phyloP scores from a whole-genome alignment of 2,113 vertebrate species.

The Ceyx cyanopectus region DNA sequence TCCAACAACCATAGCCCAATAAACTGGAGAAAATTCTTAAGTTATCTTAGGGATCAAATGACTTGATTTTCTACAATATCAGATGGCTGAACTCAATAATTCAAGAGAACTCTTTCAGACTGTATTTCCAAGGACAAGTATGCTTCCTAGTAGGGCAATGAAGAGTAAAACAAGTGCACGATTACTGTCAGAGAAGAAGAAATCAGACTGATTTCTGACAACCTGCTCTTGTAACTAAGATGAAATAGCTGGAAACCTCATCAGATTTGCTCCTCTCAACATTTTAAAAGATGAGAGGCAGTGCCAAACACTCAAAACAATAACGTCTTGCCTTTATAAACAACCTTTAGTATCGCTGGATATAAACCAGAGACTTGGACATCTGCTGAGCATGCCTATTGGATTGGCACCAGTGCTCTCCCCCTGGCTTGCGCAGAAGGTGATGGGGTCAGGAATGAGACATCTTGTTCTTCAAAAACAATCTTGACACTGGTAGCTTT shows the following conservation, averaged over 20 bases:
- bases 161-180: constrained; percentile 47
- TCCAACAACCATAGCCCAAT: not conserved
- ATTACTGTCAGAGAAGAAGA: not conserved
- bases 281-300: constrained; percentile 55
- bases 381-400: constrained; percentile 59
- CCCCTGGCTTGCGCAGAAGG: constrained; percentile 11
- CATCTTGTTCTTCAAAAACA: constrained; percentile 57
- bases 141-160: not conserved
- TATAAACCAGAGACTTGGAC: constrained; percentile 68
- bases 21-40: constrained; percentile 21
- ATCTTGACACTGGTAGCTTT: constrained; percentile 27
- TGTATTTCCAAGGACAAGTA: not conserved
- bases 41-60: not conserved
- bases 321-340: constrained; percentile 69
- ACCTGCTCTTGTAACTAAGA: not conserved
- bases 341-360: constrained; percentile 62
- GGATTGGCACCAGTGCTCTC: constrained; percentile 40
- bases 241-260: constrained; percentile 64
- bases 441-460: constrained; percentile 56
- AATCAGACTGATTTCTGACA: not conserved
- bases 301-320: constrained; percentile 65
- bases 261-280: constrained; percentile 48
- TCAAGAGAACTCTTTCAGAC: not conserved
- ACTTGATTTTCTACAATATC: not conserved
- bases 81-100: not conserved